Percentiles rank a stretch among this genome's conserved stretches.
phyloP scores from a whole-genome alignment of 2,888 invertebrate species.

The Disparrhopalites patrizii region DNA sequence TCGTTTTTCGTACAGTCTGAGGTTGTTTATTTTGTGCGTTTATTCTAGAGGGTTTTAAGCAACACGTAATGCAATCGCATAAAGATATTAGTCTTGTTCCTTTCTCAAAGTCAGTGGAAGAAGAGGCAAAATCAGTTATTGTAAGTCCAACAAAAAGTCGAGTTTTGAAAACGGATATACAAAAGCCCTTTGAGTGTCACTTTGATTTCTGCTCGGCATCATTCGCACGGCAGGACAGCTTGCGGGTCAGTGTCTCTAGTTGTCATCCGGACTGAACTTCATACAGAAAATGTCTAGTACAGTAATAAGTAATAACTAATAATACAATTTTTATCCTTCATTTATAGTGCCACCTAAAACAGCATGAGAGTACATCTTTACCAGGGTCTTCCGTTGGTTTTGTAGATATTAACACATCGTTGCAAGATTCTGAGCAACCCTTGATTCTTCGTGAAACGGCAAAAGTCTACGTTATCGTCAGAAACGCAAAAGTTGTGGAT shows the following conservation, averaged over 20 bases:
- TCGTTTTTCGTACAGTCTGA: no score
- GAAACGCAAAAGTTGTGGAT: neutral
- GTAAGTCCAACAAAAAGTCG: neutral
- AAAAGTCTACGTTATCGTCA: slow-evolving; percentile 21
- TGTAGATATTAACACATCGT: no score
- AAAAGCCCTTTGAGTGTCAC: slow-evolving; percentile 51
- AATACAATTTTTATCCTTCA: no score
- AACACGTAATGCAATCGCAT: neutral
- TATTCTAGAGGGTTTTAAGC: neutral
- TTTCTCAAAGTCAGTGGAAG: neutral
- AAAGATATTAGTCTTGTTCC: slow-evolving; percentile 5
- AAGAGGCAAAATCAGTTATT: neutral
- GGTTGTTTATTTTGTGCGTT: no score
- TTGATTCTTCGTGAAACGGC: slow-evolving; percentile 4
- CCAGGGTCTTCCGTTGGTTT: neutral
- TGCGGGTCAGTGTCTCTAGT: no score
- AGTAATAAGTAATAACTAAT: no score
- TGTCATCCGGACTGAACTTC: no score
- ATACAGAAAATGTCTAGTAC: no score
- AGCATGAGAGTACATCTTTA: slow-evolving; percentile 49
- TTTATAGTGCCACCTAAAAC: slow-evolving; percentile 52
- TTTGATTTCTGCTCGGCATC: slow-evolving; percentile 50
- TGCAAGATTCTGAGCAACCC: no score
- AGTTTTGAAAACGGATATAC: slow-evolving; percentile 36
- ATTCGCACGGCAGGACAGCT: slow-evolving; percentile 54